Evolutionary conservation across 2,797 vertebrate species (phyloP).

Genomic region (Triplophysa yarkandensis): DNA sequence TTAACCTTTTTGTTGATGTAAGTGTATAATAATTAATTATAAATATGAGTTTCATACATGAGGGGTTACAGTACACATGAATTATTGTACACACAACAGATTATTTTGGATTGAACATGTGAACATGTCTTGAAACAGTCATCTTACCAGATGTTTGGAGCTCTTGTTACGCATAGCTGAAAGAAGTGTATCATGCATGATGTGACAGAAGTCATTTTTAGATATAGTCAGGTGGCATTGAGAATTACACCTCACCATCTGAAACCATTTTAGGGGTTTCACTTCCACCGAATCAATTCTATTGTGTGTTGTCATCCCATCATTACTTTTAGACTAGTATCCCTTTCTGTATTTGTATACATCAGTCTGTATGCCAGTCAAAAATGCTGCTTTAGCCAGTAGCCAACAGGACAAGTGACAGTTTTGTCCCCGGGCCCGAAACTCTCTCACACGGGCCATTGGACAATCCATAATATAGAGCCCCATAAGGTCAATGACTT

Average conservation of each 20-base stretch:
- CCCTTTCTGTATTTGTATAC: background rate
- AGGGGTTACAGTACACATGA: background rate
- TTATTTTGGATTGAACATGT: background rate
- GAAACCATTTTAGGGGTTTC: conserved; percentile 26
- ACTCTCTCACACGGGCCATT: background rate
- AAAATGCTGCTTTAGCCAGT: too few relatives aligned
- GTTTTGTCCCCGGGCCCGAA: background rate
- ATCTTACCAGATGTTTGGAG: conserved; percentile 12
- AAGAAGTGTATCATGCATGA: conserved; percentile 10
- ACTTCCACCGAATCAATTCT: conserved; percentile 39
- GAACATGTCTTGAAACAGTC: background rate
- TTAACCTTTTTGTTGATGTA: background rate
- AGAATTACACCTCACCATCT: conserved; percentile 25
- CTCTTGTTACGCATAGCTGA: conserved; percentile 1
- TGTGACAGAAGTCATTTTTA: conserved; percentile 14
- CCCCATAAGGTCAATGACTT: background rate
- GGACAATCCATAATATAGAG: background rate
- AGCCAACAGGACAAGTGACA: background rate
- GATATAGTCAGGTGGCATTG: conserved; percentile 11
- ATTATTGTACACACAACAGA: background rate
- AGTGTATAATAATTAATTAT: too few relatives aligned
- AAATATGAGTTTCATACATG: background rate
- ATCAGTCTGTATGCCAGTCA: conserved; percentile 10
- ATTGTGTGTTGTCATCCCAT: conserved; percentile 27
- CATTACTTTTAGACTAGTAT: background rate